Evolutionary conservation across 1,140 invertebrate genomes (phyloP), one percentile per base, ranked within the genome.

Genomic region (Orussus abietinus): DNA sequence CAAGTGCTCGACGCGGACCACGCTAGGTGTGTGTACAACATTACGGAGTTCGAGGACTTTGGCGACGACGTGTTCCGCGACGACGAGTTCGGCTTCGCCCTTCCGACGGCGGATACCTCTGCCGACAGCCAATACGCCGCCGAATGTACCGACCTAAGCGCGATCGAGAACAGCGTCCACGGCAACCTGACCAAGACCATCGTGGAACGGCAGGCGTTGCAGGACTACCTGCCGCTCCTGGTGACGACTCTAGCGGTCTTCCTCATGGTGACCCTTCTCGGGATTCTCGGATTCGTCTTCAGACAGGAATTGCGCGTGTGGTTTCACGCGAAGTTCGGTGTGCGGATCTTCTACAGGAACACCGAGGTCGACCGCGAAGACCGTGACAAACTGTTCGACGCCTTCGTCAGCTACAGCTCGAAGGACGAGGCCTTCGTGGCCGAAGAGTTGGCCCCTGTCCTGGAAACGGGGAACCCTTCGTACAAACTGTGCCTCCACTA

Each of bases 401-500:
- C 91, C 7, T 96, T 95, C 66, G 81, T 96, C 35, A 91, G 89
- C 58, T 96, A 96, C 72, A 92, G 89, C 69, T 88, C 88, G 2
- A 90, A 93, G 75, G 92, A 96, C 68, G 90, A 93, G 62, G 81
- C 86, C 6, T 96, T 91, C 76, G 90, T 95, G 1, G 82, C 87
- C 3, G 86, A 94, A 58, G 86, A 90, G 47, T 72, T 96, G 20
- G 88, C 87, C 1, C 86, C 89, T 0, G 82, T 87, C 40, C 65
- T 96, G 36, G 90, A 95, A 69, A 77, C 83, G 56, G 79, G 78
- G 1, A 80, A 85, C 26, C 88, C 88, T 0, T 80, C 85, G n/a
- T 96, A 94, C 66, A 90, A 91, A 66, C 75, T 96, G 30, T 96
- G 91, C 64, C 75, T 96, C 28, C 89, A 93, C 59, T 91, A 93